Base-by-base conservation (phyloP, 2,797 vertebrate genomes). In the Antennarius maculatus region DNA sequence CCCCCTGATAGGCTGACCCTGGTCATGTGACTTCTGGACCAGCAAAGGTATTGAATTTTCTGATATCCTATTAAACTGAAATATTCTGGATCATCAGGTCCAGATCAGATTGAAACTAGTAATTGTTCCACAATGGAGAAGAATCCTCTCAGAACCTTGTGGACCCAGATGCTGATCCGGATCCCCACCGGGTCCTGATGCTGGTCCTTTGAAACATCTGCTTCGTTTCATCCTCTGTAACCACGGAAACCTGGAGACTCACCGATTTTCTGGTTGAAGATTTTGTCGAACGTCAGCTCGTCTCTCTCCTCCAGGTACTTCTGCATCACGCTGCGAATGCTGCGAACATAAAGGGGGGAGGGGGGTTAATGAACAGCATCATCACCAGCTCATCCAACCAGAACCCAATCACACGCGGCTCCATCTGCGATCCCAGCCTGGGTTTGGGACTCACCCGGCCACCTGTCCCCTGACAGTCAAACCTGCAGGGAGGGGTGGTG, bases 261-360 rank as follows among this genome's bases (percentile, higher is more conserved):
- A 99, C 98, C 98, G 13, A 99, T 98, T 88, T 94, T 98, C 94
- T 99, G 98, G 86, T 96, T 94, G 93, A 99, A 99, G 76, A 99
- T 97, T 92, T 99, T 99, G 94, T 99, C 96, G 0, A 99, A 99
- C 39, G 97, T 94, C 77, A 97, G 91, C 84, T 99, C 98, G 14
- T 96, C 95, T 86, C 98, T 93, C 73, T 99, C 97, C 83, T 95
- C 94, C 1, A 99, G 93, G 83, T 99, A 99, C 82, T 97, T 99
- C 92, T 99, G 98, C 98, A 99, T 99, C 82, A 99, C 97, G 12
- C 96, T 99, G 86, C 98, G 96, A 88, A 99, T 98, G 45, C 98
- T 99, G 86, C 70, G 56, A 50, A 76, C 86, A 83, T 41, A 79
- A 75, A 29, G 41, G 7, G 50, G n/a, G 7, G 15, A 27, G 29